Percentiles rank a stretch among this genome's conserved stretches.
These are phyloP conservation scores for Wiebesia pumilae DNA, from an alignment of 1,140 invertebrate genomes.

Conservation along the genomic window DNA sequence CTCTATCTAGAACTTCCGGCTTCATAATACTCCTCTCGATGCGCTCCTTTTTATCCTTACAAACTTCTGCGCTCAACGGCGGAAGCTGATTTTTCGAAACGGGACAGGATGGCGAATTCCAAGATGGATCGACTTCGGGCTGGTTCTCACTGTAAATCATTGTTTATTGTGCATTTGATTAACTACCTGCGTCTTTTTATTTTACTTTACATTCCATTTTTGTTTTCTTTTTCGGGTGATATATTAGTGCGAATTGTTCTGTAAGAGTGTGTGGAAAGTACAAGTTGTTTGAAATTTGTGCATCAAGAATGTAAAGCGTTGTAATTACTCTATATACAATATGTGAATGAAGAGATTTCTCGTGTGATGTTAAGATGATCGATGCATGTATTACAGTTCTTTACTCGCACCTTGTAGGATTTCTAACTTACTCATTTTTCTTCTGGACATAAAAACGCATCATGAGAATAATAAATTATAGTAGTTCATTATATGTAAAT, in stretches of 20 bases:
- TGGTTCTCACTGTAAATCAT: slow-evolving; percentile 36
- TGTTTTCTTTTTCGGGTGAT: background rate
- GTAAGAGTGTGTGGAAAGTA: background rate
- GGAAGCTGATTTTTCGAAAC: slow-evolving; percentile 30
- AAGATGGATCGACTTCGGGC: slow-evolving; percentile 31
- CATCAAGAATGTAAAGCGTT: background rate
- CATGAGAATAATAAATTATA: background rate
- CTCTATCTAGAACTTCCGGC: background rate
- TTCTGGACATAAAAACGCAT: background rate
- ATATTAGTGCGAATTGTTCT: slow-evolving; percentile 16
- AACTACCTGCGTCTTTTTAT: background rate
- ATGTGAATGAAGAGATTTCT: slow-evolving; percentile 15
- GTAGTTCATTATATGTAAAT: background rate
- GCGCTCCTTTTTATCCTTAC: background rate
- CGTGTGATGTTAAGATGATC: slow-evolving; percentile 10
- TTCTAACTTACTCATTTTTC: slow-evolving; percentile 6
- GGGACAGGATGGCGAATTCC: slow-evolving; percentile 16
- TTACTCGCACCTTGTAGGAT: background rate
- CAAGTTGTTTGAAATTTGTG: background rate
- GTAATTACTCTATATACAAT: slow-evolving; percentile 4
- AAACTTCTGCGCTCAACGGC: background rate
- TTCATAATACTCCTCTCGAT: slow-evolving; percentile 34
- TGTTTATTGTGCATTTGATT: slow-evolving; percentile 6
- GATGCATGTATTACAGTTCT: background rate
- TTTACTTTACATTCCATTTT: background rate